A percentile compares a stretch with the other conserved stretches of the same genome.
Evolutionary conservation across 1,140 invertebrate genomes (phyloP).

Genomic region (Drosophila varians): DNA sequence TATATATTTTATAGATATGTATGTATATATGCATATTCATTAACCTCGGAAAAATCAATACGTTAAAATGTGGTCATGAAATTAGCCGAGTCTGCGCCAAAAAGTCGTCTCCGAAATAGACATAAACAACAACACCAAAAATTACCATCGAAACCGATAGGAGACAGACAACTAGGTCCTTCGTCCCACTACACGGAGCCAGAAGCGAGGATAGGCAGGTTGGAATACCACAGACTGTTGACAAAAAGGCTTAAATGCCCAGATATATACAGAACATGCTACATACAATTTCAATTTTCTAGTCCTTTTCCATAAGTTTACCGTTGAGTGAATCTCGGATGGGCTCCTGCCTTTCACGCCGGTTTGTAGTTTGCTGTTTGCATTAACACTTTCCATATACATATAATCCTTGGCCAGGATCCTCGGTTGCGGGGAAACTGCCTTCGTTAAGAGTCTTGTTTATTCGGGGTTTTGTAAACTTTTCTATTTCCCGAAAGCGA

Average conservation of each 20-base stretch:
- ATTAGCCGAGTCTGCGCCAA: constrained; percentile 2
- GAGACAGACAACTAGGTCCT: neutral
- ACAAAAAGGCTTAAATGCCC: neutral
- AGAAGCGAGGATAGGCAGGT: neutral
- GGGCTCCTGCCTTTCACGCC: neutral
- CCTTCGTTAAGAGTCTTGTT: neutral
- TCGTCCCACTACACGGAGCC: neutral
- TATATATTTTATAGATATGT: neutral
- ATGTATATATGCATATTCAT: neutral
- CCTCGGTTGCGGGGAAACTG: neutral
- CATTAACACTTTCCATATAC: neutral
- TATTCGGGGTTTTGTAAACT: neutral
- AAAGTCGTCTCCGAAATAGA: neutral
- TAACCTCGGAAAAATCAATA: constrained; percentile 1
- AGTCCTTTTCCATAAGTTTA: neutral
- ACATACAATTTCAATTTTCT: neutral
- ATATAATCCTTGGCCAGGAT: neutral
- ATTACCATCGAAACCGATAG: neutral
- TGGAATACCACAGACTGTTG: neutral
- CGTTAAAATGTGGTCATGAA: constrained; percentile 3
- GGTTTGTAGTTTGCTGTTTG: neutral
- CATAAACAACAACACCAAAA: neutral
- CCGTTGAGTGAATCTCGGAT: neutral
- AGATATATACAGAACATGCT: neutral
- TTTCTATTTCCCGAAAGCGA: constrained; percentile 1